Evolutionary conservation across 2,797 vertebrate genomes (phyloP).

Genomic region (Danio kyathit): DNA sequence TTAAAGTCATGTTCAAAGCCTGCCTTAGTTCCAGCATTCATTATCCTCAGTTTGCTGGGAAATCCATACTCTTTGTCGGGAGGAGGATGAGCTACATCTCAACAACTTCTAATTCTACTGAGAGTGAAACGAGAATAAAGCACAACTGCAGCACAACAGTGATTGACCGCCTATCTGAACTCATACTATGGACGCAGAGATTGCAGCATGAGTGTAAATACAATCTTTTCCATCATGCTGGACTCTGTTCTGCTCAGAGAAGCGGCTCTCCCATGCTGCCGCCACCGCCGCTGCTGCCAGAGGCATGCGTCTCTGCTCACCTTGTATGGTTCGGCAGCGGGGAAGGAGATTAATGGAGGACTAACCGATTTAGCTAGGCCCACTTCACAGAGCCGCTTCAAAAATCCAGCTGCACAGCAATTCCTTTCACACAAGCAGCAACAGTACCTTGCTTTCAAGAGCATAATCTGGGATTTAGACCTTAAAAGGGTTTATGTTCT

Average conservation of each 20-base stretch:
- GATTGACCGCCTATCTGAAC: slow-evolving; percentile 37
- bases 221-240: slow-evolving; percentile 47
- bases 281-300: slow-evolving; percentile 13
- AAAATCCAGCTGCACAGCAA: slow-evolving; percentile 49
- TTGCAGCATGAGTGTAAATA: slow-evolving; percentile 49
- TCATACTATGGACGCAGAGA: slow-evolving; percentile 49
- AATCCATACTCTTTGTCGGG: slow-evolving; percentile 49
- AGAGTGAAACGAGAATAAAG: slow-evolving; percentile 15
- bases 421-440: slow-evolving; percentile 40
- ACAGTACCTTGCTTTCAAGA: slow-evolving; percentile 50
- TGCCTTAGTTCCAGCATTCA: slow-evolving; percentile 48
- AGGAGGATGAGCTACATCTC: slow-evolving; percentile 17
- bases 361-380: slow-evolving; percentile 54
- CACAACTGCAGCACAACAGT: neutral
- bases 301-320: slow-evolving; percentile 45
- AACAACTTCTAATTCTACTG: neutral
- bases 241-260: slow-evolving; percentile 46
- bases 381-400: slow-evolving; percentile 44
- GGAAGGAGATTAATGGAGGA: slow-evolving; percentile 61
- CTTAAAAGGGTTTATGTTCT: slow-evolving; percentile 54
- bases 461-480: slow-evolving; percentile 57
- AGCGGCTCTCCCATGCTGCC: slow-evolving; percentile 20
- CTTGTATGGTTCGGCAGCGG: slow-evolving; percentile 39
- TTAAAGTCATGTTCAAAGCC: slow-evolving; percentile 46
- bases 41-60: slow-evolving; percentile 51